Base-by-base conservation (phyloP, 2,888 invertebrate genomes). In the Pegoplata infirma region DNA sequence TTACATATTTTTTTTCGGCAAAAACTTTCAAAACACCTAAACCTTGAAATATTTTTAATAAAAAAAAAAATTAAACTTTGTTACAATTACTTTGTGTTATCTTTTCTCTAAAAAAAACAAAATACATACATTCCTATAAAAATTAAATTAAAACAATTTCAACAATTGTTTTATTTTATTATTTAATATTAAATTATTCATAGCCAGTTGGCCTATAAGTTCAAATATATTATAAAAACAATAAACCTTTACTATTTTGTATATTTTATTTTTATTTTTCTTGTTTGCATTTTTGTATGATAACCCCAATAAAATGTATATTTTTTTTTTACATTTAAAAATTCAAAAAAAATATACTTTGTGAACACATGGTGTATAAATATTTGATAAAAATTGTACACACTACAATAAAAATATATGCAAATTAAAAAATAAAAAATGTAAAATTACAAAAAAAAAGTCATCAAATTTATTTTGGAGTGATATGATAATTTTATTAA, bases 231-330 rank as follows among this genome's bases (percentile, higher is more conserved):
- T 74, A 72, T 74, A 47, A 71, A 67, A 51, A 80, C 75, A 76
- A 76, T 76, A 76, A 76, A 76, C 68, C 75, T 69, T 76, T 76
- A 32, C 44, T 56, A 69, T 69, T 56, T 69, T 14, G 75, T 63
- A 68, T 75, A 49, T 75, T 68, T 67, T 61, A 55, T 7, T 46
- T 36, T 55, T 49, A 55, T 61, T 8, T 67, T 59, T 28, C 25
- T 69, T n/a, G 49, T 69, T 76, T 63, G 75, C 75, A 69, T 76
- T 69, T 75, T 69, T 68, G 75, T 76, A 58, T 76, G 75, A 76
- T 76, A 76, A 76, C 75, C 75, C 75, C 75, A 76, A 76, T 76
- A 76, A 76, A 76, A 76, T 49, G 75, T 76, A 69, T 63, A 56
- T 47, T 7, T 55, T 46, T 47, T 47, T 69, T 53, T 58, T 61